These are phyloP conservation scores for Eurois occulta DNA, from an alignment of 2,888 invertebrate genomes.

Conservation along the genomic window DNA sequence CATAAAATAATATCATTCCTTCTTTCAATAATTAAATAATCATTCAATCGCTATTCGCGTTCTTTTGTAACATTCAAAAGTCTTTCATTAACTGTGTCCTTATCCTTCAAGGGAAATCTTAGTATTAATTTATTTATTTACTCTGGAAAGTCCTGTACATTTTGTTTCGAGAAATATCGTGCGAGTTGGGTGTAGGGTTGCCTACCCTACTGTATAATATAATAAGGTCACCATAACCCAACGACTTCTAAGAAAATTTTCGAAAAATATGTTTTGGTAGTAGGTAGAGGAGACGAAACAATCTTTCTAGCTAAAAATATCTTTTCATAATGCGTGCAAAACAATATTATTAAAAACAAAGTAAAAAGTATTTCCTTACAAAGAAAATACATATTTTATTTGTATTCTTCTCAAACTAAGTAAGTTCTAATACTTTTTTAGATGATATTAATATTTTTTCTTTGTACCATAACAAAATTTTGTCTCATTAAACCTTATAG, in stretches of 20 bases:
- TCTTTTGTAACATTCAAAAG: not conserved
- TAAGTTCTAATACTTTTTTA: not conserved
- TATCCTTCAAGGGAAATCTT: conserved; percentile 7
- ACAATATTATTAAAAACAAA: not conserved
- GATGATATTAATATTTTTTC: not conserved
- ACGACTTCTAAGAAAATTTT: not conserved
- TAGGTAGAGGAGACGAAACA: not conserved
- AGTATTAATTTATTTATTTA: conserved; percentile 26
- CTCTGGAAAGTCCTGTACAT: not conserved
- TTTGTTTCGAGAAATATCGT: conserved; percentile 16
- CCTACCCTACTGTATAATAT: not conserved
- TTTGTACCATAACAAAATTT: not conserved
- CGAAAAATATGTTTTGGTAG: not conserved
- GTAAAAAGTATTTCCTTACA: not conserved
- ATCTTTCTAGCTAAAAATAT: not conserved
- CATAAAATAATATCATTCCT: too few relatives aligned
- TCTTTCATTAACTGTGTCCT: conserved; percentile 8
- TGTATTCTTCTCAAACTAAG: not conserved
- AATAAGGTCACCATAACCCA: not conserved
- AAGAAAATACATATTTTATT: not conserved
- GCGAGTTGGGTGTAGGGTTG: conserved; percentile 1
- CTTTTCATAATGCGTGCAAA: not conserved
- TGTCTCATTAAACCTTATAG: not conserved
- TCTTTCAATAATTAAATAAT: not conserved
- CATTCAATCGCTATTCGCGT: not conserved